Percentiles rank a stretch among this genome's conserved stretches.
Evolutionary conservation across 2,113 vertebrate species (phyloP).

Genomic region (Atractosteus spatula): DNA sequence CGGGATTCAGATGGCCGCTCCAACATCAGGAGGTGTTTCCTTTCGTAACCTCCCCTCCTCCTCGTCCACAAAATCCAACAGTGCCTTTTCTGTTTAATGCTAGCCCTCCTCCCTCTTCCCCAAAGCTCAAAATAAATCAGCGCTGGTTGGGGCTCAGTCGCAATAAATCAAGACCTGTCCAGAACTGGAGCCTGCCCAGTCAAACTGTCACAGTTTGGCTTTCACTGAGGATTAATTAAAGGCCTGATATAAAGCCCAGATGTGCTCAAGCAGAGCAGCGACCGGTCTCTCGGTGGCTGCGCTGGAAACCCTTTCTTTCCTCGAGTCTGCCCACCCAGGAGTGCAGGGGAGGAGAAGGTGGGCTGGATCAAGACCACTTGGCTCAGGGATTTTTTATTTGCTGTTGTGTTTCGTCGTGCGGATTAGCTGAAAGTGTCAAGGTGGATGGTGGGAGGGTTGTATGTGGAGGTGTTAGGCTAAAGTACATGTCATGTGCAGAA

Average conservation of each 20-base stretch:
- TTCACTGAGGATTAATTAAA: slow-evolving; percentile 99
- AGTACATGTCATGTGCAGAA: background rate
- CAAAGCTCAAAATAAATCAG: slow-evolving; percentile 95
- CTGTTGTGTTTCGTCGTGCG: background rate
- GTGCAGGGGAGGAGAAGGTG: slow-evolving; percentile 29
- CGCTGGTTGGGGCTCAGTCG: slow-evolving; percentile 88
- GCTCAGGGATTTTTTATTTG: background rate
- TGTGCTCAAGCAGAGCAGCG: slow-evolving; percentile 81
- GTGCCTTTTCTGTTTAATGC: slow-evolving; percentile 75
- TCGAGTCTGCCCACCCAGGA: slow-evolving; percentile 73
- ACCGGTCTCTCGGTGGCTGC: background rate
- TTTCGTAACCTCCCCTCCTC: slow-evolving; percentile 21
- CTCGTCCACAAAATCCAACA: slow-evolving; percentile 56
- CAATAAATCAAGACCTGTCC: slow-evolving; percentile 98
- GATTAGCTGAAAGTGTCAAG: background rate
- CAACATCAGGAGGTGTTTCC: slow-evolving; percentile 63
- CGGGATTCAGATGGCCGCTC: slow-evolving; percentile 23
- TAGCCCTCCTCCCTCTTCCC: slow-evolving; percentile 66
- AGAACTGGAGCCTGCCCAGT: slow-evolving; percentile 97
- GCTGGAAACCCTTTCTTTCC: slow-evolving; percentile 10
- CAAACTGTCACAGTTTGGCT: slow-evolving; percentile 97
- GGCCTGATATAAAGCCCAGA: slow-evolving; percentile 99
- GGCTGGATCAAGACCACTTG: background rate
- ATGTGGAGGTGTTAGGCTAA: no score
- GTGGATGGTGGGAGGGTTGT: background rate